Evolutionary conservation across 2,797 vertebrate genomes (phyloP).

Genomic region (Tolypeutes matacus): DNA sequence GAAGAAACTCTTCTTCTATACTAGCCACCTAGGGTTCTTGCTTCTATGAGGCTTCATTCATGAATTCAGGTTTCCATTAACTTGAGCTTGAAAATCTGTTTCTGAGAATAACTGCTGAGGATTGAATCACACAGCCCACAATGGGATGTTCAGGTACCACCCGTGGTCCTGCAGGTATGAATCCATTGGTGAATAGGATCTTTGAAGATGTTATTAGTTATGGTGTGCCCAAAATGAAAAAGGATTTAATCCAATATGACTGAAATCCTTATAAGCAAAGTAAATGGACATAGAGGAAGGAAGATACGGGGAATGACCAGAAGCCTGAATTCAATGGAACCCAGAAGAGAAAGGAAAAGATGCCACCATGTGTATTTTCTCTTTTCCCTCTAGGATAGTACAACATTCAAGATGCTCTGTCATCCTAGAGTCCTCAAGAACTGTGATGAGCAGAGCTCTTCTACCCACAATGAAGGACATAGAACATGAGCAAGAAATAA

Average conservation of each 20-base stretch:
- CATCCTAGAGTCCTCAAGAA: neutral
- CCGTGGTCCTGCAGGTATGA: no score
- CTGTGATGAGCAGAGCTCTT: neutral
- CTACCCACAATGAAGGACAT: neutral
- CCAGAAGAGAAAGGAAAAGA: no score
- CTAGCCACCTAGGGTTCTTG: neutral
- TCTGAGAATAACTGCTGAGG: neutral
- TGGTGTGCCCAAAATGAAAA: no score
- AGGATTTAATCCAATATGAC: no score
- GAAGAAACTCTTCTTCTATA: conserved; percentile 7
- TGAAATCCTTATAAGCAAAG: no score
- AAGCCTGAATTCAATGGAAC: no score
- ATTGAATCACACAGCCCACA: no score
- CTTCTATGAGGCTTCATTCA: neutral
- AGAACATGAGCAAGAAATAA: neutral
- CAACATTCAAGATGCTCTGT: neutral
- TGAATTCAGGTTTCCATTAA: neutral
- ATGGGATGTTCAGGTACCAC: no score
- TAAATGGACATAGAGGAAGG: no score
- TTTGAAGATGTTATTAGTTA: no score
- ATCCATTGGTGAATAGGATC: no score
- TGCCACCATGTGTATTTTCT: neutral
- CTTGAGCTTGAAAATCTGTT: conserved; percentile 20
- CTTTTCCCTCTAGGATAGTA: neutral
- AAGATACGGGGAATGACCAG: no score